phyloP scores from a whole-genome alignment of 2,113 vertebrate genomes.

The Atractosteus spatula region DNA sequence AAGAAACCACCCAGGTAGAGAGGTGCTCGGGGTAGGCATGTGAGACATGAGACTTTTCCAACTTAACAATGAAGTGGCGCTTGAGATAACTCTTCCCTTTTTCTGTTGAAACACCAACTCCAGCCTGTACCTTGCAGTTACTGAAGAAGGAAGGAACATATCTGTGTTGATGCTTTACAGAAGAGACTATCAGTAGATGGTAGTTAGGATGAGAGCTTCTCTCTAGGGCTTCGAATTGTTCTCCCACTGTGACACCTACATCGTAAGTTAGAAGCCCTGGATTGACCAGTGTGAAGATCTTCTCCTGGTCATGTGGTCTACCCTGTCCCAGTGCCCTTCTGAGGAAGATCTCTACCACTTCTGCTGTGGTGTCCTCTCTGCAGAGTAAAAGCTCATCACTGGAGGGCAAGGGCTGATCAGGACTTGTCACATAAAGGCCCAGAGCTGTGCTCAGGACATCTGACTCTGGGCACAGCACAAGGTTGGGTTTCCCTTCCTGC shows the following conservation, averaged over 20 bases:
- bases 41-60: slow-evolving; percentile 6
- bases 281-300: slow-evolving; percentile 63
- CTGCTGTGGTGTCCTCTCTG: slow-evolving; percentile 56
- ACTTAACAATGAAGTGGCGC: slow-evolving; percentile 48
- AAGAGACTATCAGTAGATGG: slow-evolving; percentile 58
- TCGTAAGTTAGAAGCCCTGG: slow-evolving; percentile 66
- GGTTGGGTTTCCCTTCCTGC: slow-evolving; percentile 56
- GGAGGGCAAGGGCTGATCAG: slow-evolving; percentile 55
- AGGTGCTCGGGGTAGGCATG: slow-evolving; percentile 50
- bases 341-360: slow-evolving; percentile 70
- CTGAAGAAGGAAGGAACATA: slow-evolving; percentile 69
- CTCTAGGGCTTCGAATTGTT: slow-evolving; percentile 51
- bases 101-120: slow-evolving; percentile 28
- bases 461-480: slow-evolving; percentile 52
- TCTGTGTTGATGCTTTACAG: slow-evolving; percentile 56
- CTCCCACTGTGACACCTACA: slow-evolving; percentile 57
- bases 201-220: slow-evolving; percentile 45
- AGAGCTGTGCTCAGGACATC: slow-evolving; percentile 58
- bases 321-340: slow-evolving; percentile 54
- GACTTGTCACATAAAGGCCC: slow-evolving; percentile 49
- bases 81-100: slow-evolving; percentile 48
- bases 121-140: slow-evolving; percentile 55
- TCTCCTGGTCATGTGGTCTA: slow-evolving; percentile 35
- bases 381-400: slow-evolving; percentile 69
- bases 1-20: slow-evolving; percentile 63